Base-by-base conservation (phyloP, 2,797 vertebrate genomes). In the Euphonia xanthogaster region DNA sequence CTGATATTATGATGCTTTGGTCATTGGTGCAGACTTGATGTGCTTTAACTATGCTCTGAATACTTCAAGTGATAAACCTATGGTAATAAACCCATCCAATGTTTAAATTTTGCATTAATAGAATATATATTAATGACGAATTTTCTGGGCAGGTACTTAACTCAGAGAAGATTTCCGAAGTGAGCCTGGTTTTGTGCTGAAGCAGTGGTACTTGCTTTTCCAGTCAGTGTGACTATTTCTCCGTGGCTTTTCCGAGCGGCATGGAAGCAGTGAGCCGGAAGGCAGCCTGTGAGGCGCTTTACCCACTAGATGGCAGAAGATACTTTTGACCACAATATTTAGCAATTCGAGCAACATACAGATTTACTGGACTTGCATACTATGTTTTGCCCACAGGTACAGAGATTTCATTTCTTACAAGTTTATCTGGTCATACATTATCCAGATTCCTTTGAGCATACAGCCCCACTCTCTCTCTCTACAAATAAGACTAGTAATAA, bases 271-370 rank as follows among this genome's bases (percentile, higher is more conserved):
- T 4, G 12, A 3, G 14, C 14, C 45, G 7, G 24, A 44, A 80
- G 42, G 28, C 30, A 60, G 47, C 44, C 33, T 40, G 7, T 73
- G 78, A 80, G 53, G 5, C 0, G 1, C n/a, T n/a, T 73, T 85
- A 31, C 45, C 88, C 97, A 84, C 95, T 95, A 97, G 97, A 88
- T 97, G 97, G 96, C 97, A 96, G 94, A 87, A 97, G 88, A 93
- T 55, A 63, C 94, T 93, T 86, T 88, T 53, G 31, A 54, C 76
- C 53, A 30, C 51, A 85, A 51, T 35, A 71, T 48, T 55, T 47
- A 83, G 30, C 17, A 9, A 10, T n/a, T 83, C 20, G 9, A 24
- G 17, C 4, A 22, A 48, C 60, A 35, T 23, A 4, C 47, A 17
- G 14, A 6, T 5, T 44, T 65, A 15, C 30, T 55, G n/a, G 5